phyloP scores from a whole-genome alignment of 1,140 invertebrate genomes.

The Drosophila suzukii region DNA sequence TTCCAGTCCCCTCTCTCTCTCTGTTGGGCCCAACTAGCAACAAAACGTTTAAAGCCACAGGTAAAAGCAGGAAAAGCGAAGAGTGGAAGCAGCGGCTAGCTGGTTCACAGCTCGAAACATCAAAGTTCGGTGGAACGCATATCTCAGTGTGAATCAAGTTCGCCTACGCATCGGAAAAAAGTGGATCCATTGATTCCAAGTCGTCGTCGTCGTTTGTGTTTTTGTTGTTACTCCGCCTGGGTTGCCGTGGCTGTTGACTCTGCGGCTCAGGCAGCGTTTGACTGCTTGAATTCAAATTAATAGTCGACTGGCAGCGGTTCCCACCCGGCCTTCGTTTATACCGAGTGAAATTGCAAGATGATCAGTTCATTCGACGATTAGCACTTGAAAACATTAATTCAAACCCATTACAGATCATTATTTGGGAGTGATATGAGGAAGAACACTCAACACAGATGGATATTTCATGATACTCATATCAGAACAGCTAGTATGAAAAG shows the following conservation, averaged over 20 bases:
- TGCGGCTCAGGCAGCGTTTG: slow-evolving; percentile 62
- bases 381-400: neutral
- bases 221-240: slow-evolving; percentile 8
- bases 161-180: slow-evolving; percentile 77
- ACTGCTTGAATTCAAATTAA: slow-evolving; percentile 83
- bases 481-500: too few species aligned
- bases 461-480: too few species aligned
- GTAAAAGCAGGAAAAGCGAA: slow-evolving; percentile 25
- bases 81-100: slow-evolving; percentile 34
- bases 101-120: slow-evolving; percentile 73
- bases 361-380: too few species aligned
- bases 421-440: too few species aligned
- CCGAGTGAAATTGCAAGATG: neutral
- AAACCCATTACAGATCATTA: too few species aligned
- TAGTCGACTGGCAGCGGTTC: slow-evolving; percentile 60
- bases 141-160: slow-evolving; percentile 80
- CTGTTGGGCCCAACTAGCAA: slow-evolving; percentile 12
- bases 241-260: slow-evolving; percentile 57
- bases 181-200: slow-evolving; percentile 81
- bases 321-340: slow-evolving; percentile 19
- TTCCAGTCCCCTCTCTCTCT: neutral
- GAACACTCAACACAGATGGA: too few species aligned
- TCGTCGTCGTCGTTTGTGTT: slow-evolving; percentile 27
- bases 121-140: slow-evolving; percentile 82
- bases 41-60: slow-evolving; percentile 67